phyloP scores from a whole-genome alignment of 2,113 vertebrate species.

The Pogonocichla stellata region DNA sequence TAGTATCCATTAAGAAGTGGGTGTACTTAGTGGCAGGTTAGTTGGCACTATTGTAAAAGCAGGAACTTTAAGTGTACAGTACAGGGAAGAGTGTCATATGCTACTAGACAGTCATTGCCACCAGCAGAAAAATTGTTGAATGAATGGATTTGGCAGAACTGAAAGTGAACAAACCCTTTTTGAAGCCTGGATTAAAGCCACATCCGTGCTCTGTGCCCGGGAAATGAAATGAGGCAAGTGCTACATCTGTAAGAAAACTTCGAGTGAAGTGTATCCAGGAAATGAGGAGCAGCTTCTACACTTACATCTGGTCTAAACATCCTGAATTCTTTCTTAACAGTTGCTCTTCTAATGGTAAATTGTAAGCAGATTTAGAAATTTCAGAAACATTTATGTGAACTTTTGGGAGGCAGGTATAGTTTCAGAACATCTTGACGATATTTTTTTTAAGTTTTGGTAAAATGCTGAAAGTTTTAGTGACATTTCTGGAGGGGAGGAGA shows the following conservation, averaged over 20 bases:
- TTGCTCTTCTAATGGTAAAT: not conserved
- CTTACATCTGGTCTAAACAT: not conserved
- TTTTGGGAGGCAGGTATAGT: not conserved
- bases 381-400: not conserved
- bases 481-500: not conserved
- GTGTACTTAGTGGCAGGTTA: not conserved
- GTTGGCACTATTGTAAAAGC: not conserved
- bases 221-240: not conserved
- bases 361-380: not conserved
- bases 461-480: not conserved
- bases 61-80: not conserved
- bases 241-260: not conserved
- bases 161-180: not conserved
- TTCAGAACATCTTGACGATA: not conserved
- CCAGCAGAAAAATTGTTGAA: not conserved
- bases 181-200: not conserved
- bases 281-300: not conserved
- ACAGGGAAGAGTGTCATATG: not conserved
- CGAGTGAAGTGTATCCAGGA: not conserved
- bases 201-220: accelerated
- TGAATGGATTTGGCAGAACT: not conserved
- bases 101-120: not conserved
- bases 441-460: not conserved
- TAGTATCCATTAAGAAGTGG: not conserved
- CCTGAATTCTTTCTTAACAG: not conserved